phyloP scores from a whole-genome alignment of 2,888 invertebrate genomes.

The Chalcosyrphus nemorum region DNA sequence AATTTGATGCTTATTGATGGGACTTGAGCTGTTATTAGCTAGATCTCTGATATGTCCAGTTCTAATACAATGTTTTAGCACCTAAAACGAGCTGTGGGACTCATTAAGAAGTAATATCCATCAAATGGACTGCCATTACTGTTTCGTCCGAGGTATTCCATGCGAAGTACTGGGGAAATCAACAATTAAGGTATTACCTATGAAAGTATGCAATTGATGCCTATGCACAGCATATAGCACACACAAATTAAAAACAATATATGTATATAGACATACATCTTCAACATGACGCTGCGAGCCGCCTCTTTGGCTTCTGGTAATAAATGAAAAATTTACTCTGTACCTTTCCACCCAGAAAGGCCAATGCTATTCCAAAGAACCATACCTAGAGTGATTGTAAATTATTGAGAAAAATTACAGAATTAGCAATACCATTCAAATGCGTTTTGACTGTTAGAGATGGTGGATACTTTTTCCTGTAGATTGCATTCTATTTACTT shows the following conservation, averaged over 20 bases:
- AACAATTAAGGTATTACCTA: conserved; percentile 16
- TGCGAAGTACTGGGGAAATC: background rate
- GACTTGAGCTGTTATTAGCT: conserved; percentile 7
- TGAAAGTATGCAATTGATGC: background rate
- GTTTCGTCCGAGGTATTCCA: background rate
- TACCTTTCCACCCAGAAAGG: background rate
- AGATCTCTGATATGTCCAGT: background rate
- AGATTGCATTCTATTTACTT: background rate
- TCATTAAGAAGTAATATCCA: conserved; percentile 29
- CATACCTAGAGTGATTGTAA: background rate
- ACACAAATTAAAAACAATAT: background rate
- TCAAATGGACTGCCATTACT: conserved; percentile 3
- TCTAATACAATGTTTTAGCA: background rate
- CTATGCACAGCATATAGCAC: too few species aligned
- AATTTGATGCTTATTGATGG: background rate
- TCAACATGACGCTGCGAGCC: too few species aligned
- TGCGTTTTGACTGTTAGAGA: conserved; percentile 7
- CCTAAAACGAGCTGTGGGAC: conserved; percentile 13
- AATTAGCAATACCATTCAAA: conserved; percentile 24
- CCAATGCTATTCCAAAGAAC: background rate
- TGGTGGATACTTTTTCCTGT: background rate
- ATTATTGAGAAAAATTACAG: background rate
- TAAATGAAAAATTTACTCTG: conserved; percentile 5
- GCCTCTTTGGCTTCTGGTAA: conserved; percentile 7
- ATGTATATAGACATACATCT: background rate